Conservation (phyloP, 2,797 vertebrate genomes). For the Bovichtus variegatus region DNA sequence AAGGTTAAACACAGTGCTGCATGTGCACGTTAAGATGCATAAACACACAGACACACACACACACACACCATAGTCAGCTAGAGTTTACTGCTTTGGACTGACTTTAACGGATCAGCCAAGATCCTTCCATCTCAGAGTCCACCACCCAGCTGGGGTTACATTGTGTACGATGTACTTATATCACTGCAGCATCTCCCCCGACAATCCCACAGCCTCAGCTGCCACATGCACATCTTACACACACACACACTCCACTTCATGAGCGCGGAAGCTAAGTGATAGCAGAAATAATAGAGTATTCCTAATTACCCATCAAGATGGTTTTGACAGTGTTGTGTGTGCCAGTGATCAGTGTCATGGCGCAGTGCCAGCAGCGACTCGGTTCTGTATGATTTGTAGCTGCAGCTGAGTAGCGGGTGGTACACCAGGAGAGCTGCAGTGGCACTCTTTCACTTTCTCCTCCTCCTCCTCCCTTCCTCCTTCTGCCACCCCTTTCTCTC, state of each 20-base stretch:
- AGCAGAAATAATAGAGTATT: conserved; percentile 73
- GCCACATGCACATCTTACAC: conserved; percentile 26
- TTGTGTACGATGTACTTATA: conserved; percentile 38
- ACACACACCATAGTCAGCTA: conserved; percentile 18
- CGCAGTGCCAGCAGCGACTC: conserved; percentile 61
- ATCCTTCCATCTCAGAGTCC: conserved; percentile 41
- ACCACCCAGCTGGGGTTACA: conserved; percentile 43
- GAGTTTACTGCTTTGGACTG: conserved; percentile 50
- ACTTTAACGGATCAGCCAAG: conserved; percentile 61
- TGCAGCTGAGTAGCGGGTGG: conserved; percentile 69
- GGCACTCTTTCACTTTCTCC: conserved; percentile 52
- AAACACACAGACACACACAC: conserved; percentile 17
- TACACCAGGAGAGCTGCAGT: conserved; percentile 61
- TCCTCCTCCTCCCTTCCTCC: conserved; percentile 5
- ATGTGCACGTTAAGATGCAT: conserved; percentile 13
- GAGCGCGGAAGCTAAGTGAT: conserved; percentile 54
- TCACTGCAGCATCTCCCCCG: conserved; percentile 31
- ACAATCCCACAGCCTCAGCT: conserved; percentile 12
- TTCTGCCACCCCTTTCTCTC: neutral
- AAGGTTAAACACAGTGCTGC: conserved; percentile 53
- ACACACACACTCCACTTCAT: conserved; percentile 9
- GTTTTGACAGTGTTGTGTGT: conserved; percentile 80
- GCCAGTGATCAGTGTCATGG: conserved; percentile 78
- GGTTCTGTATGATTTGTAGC: conserved; percentile 81
- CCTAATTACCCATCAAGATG: conserved; percentile 82